Conservation (phyloP, 2,113 vertebrate species). For the Oryzias curvinotus region DNA sequence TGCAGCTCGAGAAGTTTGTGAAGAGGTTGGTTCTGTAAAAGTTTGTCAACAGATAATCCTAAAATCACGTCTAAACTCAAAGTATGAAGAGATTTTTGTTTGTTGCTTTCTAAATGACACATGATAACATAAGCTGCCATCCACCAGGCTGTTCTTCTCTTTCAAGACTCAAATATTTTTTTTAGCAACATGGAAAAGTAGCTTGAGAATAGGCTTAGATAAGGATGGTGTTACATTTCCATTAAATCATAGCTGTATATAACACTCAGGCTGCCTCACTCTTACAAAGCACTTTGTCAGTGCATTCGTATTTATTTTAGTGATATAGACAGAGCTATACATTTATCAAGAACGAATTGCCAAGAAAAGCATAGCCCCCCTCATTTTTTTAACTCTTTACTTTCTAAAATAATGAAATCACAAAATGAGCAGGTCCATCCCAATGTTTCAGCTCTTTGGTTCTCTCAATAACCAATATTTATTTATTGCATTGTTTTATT, state of each 20-base stretch:
- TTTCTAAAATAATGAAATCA: too few relatives aligned
- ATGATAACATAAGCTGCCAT: neutral
- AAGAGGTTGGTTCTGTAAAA: conserved; percentile 80
- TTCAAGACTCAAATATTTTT: conserved; percentile 29
- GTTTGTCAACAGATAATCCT: neutral
- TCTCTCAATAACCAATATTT: too few relatives aligned
- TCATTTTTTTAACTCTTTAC: too few relatives aligned
- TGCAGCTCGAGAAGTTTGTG: conserved; percentile 93
- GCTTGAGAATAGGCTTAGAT: conserved; percentile 17
- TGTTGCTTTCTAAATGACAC: neutral
- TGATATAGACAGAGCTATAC: conserved; percentile 32
- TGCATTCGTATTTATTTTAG: conserved; percentile 57
- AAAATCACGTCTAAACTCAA: neutral
- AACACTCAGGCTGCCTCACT: conserved; percentile 48
- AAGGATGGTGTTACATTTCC: conserved; percentile 58
- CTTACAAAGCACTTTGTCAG: conserved; percentile 50
- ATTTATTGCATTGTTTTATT: too few relatives aligned
- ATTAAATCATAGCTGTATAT: conserved; percentile 54
- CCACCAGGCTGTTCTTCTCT: conserved; percentile 1
- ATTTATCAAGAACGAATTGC: conserved; percentile 50
- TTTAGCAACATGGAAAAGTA: conserved; percentile 17
- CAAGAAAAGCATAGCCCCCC: too few relatives aligned
- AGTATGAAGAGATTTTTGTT: neutral
- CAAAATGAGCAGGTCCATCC: too few relatives aligned
- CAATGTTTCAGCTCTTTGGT: too few relatives aligned